A percentile compares a stretch with the other conserved stretches of the same genome.
Evolutionary conservation across 2,113 vertebrate genomes (phyloP).

Genomic region (Eulacestoma nigropectus): DNA sequence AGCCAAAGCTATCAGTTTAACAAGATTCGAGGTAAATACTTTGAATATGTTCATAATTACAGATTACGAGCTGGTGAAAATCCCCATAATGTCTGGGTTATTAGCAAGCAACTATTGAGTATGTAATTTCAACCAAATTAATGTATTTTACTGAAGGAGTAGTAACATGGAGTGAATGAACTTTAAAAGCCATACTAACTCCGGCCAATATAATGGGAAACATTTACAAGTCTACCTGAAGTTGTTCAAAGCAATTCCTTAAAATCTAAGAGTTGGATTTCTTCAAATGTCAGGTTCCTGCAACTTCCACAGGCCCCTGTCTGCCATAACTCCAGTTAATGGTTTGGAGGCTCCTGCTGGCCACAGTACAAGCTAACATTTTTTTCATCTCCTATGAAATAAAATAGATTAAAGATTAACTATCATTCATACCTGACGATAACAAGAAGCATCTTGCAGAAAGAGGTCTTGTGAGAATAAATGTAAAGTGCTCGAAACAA

Average conservation of each 20-base stretch:
- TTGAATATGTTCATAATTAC: background rate
- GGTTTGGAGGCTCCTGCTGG: background rate
- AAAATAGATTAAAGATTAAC: background rate
- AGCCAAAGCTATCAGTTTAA: background rate
- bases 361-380: background rate
- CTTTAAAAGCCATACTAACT: background rate
- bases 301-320: background rate
- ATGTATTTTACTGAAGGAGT: background rate
- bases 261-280: background rate
- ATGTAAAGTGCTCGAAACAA: background rate
- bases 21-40: background rate
- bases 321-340: background rate
- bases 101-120: background rate
- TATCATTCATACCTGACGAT: background rate
- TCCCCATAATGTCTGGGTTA: background rate
- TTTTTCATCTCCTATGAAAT: background rate
- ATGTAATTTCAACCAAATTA: background rate
- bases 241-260: background rate
- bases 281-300: background rate
- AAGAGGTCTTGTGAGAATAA: background rate
- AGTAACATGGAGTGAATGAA: background rate
- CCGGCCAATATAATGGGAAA: background rate
- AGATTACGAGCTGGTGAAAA: background rate
- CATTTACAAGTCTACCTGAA: background rate
- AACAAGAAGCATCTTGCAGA: background rate